Conservation (phyloP, 1,140 invertebrate genomes). For the Harlomillsia oculata region DNA sequence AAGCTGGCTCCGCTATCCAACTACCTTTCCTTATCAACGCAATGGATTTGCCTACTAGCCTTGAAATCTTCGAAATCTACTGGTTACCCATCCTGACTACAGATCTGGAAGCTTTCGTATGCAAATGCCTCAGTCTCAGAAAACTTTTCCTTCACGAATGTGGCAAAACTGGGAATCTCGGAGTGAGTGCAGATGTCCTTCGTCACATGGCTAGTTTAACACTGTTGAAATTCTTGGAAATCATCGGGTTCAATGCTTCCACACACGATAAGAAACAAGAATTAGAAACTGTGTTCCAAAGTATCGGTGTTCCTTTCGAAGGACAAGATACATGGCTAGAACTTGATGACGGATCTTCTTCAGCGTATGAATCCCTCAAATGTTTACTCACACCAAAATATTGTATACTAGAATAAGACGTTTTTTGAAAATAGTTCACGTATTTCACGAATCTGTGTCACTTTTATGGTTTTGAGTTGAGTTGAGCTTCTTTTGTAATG, state of each 20-base stretch:
- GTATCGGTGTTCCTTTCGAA: constrained; percentile 19
- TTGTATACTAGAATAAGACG: too few species aligned
- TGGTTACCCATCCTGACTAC: constrained; percentile 19
- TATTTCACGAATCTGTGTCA: too few species aligned
- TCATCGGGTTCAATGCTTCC: constrained; percentile 21
- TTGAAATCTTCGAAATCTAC: constrained; percentile 19
- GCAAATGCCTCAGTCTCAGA: constrained; percentile 13
- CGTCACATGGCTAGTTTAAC: constrained; percentile 11
- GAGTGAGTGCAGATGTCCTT: constrained; percentile 20
- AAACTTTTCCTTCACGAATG: constrained; percentile 23
- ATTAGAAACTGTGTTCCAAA: constrained; percentile 17
- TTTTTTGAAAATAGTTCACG: too few species aligned
- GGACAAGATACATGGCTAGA: constrained; percentile 27
- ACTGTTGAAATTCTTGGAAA: constrained; percentile 23
- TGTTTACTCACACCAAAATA: too few species aligned
- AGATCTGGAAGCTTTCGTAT: constrained; percentile 14
- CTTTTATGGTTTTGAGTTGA: too few species aligned
- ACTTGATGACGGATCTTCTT: constrained; percentile 16
- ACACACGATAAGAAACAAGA: constrained; percentile 9
- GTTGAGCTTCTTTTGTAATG: too few species aligned
- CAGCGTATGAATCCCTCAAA: constrained; percentile 22
- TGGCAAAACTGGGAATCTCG: constrained; percentile 15
- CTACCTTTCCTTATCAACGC: constrained; percentile 19
- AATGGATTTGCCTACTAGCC: constrained; percentile 15
- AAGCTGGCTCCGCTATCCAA: too few species aligned